Conservation (phyloP, 2,888 invertebrate genomes). For the Lasioglossum vierecki region DNA sequence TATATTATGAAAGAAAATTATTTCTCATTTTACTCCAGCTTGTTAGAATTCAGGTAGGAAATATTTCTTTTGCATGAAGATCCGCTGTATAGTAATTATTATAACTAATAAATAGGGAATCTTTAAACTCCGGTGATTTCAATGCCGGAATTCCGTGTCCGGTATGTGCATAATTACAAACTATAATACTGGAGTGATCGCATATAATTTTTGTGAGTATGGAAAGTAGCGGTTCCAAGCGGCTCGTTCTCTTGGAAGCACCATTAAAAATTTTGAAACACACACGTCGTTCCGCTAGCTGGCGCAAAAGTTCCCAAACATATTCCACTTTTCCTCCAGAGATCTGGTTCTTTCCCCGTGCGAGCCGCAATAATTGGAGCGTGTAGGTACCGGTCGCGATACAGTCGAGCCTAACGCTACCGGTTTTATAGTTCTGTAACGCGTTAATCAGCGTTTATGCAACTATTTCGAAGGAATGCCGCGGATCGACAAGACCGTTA, state of each 20-base stretch:
- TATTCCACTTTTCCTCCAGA: slow-evolving; percentile 26
- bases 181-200: not conserved
- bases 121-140: not conserved
- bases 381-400: slow-evolving; percentile 53
- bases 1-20: too few relatives aligned
- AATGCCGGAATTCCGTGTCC: slow-evolving; percentile 9
- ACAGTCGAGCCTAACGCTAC: slow-evolving; percentile 29
- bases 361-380: slow-evolving; percentile 54
- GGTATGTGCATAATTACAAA: slow-evolving; percentile 4
- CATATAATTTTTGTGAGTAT: not conserved
- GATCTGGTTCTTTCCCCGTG: slow-evolving; percentile 22
- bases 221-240: not conserved
- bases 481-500: slow-evolving; percentile 40
- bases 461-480: slow-evolving; percentile 55
- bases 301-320: not conserved
- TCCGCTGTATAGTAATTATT: too few relatives aligned
- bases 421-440: slow-evolving; percentile 50
- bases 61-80: too few relatives aligned
- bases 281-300: slow-evolving; percentile 1
- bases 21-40: too few relatives aligned
- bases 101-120: too few relatives aligned
- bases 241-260: not conserved
- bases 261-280: not conserved
- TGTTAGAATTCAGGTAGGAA: too few relatives aligned
- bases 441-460: slow-evolving; percentile 60